phyloP scores from a whole-genome alignment of 2,888 invertebrate species.

The Polyommatus icarus region DNA sequence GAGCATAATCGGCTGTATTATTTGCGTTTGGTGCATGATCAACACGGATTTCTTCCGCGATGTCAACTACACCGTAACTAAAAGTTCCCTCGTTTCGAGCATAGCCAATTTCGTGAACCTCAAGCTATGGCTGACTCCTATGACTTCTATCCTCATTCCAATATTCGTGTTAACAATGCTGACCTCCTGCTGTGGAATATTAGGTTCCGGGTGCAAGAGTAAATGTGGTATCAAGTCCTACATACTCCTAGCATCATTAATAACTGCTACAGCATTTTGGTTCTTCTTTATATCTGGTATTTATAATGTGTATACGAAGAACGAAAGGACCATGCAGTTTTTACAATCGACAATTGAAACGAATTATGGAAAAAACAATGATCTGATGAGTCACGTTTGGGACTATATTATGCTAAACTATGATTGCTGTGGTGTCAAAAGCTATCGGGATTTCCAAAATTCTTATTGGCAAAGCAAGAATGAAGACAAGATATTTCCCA shows the following conservation, averaged over 20 bases:
- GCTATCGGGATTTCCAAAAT: slow-evolving; percentile 57
- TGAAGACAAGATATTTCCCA: slow-evolving; percentile 54
- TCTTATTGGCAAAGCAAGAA: slow-evolving; percentile 59
- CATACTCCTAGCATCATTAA: slow-evolving; percentile 58
- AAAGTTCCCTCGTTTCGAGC: slow-evolving; percentile 53
- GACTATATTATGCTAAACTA: slow-evolving; percentile 64
- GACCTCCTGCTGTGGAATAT: slow-evolving; percentile 68
- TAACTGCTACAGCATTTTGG: slow-evolving; percentile 57
- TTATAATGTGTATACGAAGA: slow-evolving; percentile 63
- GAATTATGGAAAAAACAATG: slow-evolving; percentile 63
- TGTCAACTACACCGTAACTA: slow-evolving; percentile 67
- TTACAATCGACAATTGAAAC: slow-evolving; percentile 51
- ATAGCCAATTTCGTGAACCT: slow-evolving; percentile 64
- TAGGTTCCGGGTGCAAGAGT: slow-evolving; percentile 65
- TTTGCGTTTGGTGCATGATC: slow-evolving; percentile 66
- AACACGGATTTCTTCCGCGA: slow-evolving; percentile 67
- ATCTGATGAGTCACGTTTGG: slow-evolving; percentile 61
- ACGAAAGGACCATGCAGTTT: slow-evolving; percentile 50
- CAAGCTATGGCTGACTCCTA: slow-evolving; percentile 60
- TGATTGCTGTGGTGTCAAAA: slow-evolving; percentile 64
- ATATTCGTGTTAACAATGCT: slow-evolving; percentile 56
- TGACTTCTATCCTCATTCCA: slow-evolving; percentile 60
- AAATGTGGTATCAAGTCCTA: slow-evolving; percentile 69
- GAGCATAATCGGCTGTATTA: slow-evolving; percentile 52
- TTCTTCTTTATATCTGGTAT: slow-evolving; percentile 62